phyloP scores from a whole-genome alignment of 2,888 invertebrate species.

The Ichneumoninae sp. region DNA sequence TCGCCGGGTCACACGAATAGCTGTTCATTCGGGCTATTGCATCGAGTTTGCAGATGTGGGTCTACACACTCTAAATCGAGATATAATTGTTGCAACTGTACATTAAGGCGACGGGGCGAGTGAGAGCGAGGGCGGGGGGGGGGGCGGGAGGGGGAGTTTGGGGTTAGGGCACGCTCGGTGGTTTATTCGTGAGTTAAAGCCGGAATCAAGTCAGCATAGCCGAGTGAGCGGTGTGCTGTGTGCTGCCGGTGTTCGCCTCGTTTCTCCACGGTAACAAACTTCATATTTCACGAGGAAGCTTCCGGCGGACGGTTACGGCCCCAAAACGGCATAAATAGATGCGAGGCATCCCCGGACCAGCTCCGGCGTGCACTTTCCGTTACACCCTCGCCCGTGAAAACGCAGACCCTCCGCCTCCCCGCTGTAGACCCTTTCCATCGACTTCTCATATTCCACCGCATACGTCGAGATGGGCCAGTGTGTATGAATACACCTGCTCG shows the following conservation, averaged over 20 bases:
- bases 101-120: neutral
- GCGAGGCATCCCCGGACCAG: constrained; percentile 59
- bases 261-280: constrained; percentile 46
- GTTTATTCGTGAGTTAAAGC: constrained; percentile 37
- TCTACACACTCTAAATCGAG: constrained; percentile 7
- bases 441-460: constrained; percentile 10
- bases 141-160: neutral
- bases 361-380: constrained; percentile 34
- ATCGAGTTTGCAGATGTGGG: constrained; percentile 1
- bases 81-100: constrained; percentile 37
- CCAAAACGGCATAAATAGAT: constrained; percentile 70
- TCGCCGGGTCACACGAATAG: neutral
- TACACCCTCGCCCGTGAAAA: constrained; percentile 46
- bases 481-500: constrained; percentile 50
- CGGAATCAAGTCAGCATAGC: constrained; percentile 41
- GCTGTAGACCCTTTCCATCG: neutral
- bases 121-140: neutral
- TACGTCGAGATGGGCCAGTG: neutral
- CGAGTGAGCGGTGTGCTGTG: constrained; percentile 16
- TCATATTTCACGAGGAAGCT: constrained; percentile 47
- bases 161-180: constrained; percentile 12
- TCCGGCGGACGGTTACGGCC: constrained; percentile 68
- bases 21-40: constrained; percentile 6
- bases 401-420: constrained; percentile 1
- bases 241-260: constrained; percentile 22